A percentile compares a stretch with the other conserved stretches of the same genome.
phyloP scores from a whole-genome alignment of 2,797 vertebrate species.

The Sebastiscus tertius region DNA sequence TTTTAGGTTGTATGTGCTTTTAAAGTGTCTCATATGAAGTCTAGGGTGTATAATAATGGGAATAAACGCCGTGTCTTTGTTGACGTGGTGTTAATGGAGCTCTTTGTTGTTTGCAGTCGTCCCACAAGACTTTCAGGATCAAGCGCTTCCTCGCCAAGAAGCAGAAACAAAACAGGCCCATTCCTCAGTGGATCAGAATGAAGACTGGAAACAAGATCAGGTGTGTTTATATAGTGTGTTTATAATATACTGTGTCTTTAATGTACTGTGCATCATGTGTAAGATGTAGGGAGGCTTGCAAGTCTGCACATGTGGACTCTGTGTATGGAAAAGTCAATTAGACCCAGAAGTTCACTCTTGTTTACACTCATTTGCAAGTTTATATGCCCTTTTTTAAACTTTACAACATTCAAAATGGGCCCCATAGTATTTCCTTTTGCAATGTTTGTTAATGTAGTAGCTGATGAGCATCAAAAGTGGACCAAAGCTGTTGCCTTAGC shows the following conservation, averaged over 20 bases:
- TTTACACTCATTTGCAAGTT: not conserved
- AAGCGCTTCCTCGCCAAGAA: constrained; percentile 99
- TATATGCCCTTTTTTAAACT: not conserved
- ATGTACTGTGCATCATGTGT: fast-evolving
- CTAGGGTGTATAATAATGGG: fast-evolving
- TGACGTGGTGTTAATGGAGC: not conserved
- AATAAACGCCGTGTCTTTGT: fast-evolving
- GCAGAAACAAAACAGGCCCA: constrained; percentile 98
- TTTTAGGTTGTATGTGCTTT: fast-evolving
- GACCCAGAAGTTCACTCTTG: not conserved
- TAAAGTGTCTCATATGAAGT: fast-evolving
- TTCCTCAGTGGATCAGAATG: constrained; percentile 99
- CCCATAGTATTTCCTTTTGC: too few species aligned
- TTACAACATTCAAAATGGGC: too few species aligned
- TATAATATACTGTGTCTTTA: fast-evolving
- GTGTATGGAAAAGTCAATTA: too few species aligned
- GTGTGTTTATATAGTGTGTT: constrained; percentile 64
- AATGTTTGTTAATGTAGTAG: too few species aligned
- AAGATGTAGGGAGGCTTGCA: fast-evolving
- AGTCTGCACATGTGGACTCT: not conserved
- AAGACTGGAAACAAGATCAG: constrained; percentile 99
- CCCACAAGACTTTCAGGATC: constrained; percentile 98
- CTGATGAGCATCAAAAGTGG: fast-evolving
- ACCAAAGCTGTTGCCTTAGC: too few species aligned
- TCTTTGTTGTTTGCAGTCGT: constrained; percentile 83